A percentile compares a stretch with the other conserved stretches of the same genome.
phyloP scores from a whole-genome alignment of 2,113 vertebrate genomes.

The Glaucomys volans region DNA sequence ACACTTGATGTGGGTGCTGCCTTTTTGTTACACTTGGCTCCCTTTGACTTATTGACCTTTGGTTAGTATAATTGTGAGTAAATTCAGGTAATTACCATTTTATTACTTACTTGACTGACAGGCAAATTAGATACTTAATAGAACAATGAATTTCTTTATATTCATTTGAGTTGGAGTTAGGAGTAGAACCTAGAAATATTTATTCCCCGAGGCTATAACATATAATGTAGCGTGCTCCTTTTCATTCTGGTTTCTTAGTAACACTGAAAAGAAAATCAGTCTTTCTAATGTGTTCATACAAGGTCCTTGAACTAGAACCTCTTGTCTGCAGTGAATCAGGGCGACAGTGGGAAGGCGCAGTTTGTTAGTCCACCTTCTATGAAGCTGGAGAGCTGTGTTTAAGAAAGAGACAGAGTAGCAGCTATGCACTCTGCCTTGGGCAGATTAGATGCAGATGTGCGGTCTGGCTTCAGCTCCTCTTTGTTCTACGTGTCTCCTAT shows the following conservation, averaged over 20 bases:
- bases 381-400: background rate
- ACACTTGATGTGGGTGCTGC: background rate
- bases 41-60: background rate
- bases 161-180: background rate
- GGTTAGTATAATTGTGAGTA: background rate
- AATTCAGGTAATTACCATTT: background rate
- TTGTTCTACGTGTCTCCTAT: background rate
- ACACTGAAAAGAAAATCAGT: background rate
- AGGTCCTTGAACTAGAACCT: background rate
- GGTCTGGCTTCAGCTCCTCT: background rate
- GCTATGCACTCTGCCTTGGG: background rate
- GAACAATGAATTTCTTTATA: background rate
- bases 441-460: background rate
- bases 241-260: background rate
- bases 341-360: background rate
- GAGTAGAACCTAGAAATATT: background rate
- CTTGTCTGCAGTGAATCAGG: background rate
- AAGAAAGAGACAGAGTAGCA: background rate
- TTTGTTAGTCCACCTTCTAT: background rate
- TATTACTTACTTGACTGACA: conserved; percentile 7
- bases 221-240: background rate
- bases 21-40: background rate
- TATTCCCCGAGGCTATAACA: background rate
- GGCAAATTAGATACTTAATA: conserved; percentile 8
- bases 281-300: background rate